Evolutionary conservation across 2,113 vertebrate genomes (phyloP).

Genomic region (Cairina moschata): DNA sequence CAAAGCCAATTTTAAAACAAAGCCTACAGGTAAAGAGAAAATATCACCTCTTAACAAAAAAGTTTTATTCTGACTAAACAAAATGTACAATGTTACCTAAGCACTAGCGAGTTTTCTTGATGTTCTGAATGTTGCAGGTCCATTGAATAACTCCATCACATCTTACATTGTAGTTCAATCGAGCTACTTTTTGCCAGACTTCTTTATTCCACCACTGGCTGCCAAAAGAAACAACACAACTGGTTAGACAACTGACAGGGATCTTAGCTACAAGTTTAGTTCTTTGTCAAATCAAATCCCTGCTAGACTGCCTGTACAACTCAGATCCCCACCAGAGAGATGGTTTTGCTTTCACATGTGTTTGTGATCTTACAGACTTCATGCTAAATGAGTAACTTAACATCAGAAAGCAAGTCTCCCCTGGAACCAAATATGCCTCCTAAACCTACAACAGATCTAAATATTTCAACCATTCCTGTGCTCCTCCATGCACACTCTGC

Average conservation of each 20-base stretch:
- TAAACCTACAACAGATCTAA: background rate
- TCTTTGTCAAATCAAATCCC: background rate
- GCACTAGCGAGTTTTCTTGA: background rate
- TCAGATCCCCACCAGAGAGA: background rate
- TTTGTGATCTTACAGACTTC: background rate
- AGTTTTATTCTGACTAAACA: constrained; percentile 67
- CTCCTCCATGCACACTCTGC: background rate
- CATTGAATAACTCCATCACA: background rate
- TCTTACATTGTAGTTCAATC: background rate
- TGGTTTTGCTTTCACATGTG: background rate
- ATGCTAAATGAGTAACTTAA: background rate
- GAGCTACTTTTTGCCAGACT: constrained; percentile 93
- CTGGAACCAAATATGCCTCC: background rate
- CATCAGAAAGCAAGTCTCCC: background rate
- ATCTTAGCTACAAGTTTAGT: background rate
- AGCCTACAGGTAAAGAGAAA: background rate
- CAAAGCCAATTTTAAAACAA: background rate
- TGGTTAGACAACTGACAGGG: background rate
- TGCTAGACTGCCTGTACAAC: background rate
- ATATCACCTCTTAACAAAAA: constrained; percentile 63
- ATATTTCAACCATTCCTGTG: background rate
- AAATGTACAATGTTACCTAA: constrained; percentile 69
- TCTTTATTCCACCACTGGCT: constrained; percentile 93
- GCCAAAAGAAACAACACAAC: constrained; percentile 54
- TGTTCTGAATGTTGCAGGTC: constrained; percentile 15